Percentiles rank a stretch among this genome's conserved stretches.
Conservation (phyloP, 37 sponge, comb jelly and placozoan genomes). For the Halichondria panicea region DNA sequence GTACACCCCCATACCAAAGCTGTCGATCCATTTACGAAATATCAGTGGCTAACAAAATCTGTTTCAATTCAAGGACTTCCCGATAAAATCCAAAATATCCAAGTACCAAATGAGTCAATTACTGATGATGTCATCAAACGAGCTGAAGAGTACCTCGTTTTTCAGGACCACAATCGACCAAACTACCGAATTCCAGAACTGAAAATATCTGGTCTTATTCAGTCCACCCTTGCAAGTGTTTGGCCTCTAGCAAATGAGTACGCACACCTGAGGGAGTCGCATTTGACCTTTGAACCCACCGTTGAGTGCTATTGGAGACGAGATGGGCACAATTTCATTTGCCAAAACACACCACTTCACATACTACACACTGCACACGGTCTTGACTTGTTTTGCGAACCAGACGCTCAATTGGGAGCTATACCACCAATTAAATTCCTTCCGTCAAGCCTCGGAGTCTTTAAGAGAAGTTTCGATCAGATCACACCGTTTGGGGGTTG, state of each 20-base stretch:
- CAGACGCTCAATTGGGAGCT: conserved; percentile 18
- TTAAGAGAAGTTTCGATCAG: conserved; percentile 60
- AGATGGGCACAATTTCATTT: conserved; percentile 46
- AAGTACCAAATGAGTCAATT: not conserved
- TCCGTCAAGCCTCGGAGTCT: conserved; percentile 44
- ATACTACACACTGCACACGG: conserved; percentile 47
- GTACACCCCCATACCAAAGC: conserved; percentile 55
- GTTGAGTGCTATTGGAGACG: conserved; percentile 71
- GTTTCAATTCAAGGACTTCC: conserved; percentile 58
- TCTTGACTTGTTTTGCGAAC: conserved; percentile 49
- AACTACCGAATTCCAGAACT: not conserved
- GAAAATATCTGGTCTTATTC: conserved; percentile 22
- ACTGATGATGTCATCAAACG: conserved; percentile 32
- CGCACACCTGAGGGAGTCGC: conserved; percentile 38
- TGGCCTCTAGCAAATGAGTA: conserved; percentile 50
- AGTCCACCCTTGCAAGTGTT: conserved; percentile 20
- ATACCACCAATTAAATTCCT: conserved; percentile 28
- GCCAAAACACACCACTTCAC: conserved; percentile 36
- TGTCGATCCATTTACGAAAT: conserved; percentile 45
- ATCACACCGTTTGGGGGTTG: conserved; percentile 67
- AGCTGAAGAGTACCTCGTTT: conserved; percentile 27
- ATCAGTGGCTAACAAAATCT: conserved; percentile 77
- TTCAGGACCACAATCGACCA: conserved; percentile 6
- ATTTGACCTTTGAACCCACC: conserved; percentile 46
- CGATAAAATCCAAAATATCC: not conserved